Evolutionary conservation across 1,140 invertebrate genomes (phyloP).

Genomic region (Amyelois transitella): DNA sequence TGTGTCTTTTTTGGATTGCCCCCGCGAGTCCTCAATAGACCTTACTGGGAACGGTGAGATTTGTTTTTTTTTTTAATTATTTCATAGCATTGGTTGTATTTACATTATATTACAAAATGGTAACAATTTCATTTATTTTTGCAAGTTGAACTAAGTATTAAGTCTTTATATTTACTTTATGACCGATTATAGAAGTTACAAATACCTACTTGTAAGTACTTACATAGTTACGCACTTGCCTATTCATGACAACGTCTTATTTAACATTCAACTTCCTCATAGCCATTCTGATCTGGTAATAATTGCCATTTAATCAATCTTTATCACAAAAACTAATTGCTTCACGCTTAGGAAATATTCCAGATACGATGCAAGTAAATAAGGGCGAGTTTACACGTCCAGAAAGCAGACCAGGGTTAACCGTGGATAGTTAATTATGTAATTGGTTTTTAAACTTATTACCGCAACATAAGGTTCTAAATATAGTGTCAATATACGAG

Average conservation of each 20-base stretch:
- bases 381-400: too few relatives aligned
- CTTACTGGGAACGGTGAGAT: slow-evolving; percentile 65
- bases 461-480: too few relatives aligned
- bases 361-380: not conserved
- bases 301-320: not conserved
- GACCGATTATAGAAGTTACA: too few relatives aligned
- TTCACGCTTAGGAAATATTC: not conserved
- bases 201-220: not conserved
- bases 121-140: too few relatives aligned
- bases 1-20: slow-evolving; percentile 70
- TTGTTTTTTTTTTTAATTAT: slow-evolving; percentile 15
- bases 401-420: not conserved
- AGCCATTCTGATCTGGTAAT: not conserved
- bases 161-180: too few relatives aligned
- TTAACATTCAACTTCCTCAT: not conserved
- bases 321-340: not conserved
- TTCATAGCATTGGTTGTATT: not conserved
- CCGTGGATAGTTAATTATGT: too few relatives aligned
- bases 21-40: slow-evolving; percentile 61
- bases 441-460: too few relatives aligned
- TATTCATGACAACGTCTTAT: not conserved
- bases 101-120: too few relatives aligned
- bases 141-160: too few relatives aligned
- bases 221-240: not conserved
- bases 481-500: too few relatives aligned